Percentiles rank a stretch among this genome's conserved stretches.
phyloP scores from a whole-genome alignment of 2,113 vertebrate species.

The Castor canadensis region DNA sequence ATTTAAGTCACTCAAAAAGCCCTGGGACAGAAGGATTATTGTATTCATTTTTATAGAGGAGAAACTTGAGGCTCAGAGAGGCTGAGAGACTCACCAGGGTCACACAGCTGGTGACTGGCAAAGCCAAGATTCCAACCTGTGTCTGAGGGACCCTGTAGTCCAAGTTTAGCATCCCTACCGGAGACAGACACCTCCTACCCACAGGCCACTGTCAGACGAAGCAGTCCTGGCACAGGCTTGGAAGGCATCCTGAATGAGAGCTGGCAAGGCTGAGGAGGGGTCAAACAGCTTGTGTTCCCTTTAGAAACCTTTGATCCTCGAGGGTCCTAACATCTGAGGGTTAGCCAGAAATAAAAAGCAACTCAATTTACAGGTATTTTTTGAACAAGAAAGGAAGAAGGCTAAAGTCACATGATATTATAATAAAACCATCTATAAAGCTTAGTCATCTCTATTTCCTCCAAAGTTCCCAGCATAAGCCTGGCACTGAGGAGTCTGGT shows the following conservation, averaged over 20 bases:
- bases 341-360: neutral
- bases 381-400: neutral
- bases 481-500: neutral
- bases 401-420: neutral
- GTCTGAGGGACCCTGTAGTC: neutral
- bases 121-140: neutral
- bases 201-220: neutral
- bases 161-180: neutral
- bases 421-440: neutral
- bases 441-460: slow-evolving; percentile 9
- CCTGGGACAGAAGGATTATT: neutral
- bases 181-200: neutral
- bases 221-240: neutral
- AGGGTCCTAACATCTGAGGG: neutral
- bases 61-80: neutral
- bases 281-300: neutral
- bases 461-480: neutral
- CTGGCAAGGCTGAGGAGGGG: neutral
- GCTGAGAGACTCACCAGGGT: neutral
- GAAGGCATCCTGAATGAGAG: neutral
- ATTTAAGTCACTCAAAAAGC: neutral
- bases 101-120: neutral
- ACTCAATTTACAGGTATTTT: neutral
- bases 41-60: neutral
- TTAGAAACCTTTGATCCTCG: neutral